Evolutionary conservation across 2,113 vertebrate genomes (phyloP).

Genomic region (Pteronura brasiliensis): DNA sequence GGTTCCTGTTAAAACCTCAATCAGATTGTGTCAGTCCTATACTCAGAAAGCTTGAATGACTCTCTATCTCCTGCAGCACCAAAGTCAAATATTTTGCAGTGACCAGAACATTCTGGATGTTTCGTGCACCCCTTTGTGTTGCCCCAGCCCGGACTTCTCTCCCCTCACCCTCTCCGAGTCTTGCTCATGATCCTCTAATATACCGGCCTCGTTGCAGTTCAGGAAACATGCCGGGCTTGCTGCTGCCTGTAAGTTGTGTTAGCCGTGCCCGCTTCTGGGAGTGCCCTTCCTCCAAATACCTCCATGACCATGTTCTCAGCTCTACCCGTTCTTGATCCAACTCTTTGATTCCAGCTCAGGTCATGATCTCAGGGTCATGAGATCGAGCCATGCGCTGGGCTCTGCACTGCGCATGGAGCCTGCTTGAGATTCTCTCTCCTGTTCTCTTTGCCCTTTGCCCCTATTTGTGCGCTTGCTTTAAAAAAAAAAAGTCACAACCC

Average conservation of each 20-base stretch:
- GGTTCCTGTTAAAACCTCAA: not conserved
- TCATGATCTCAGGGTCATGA: no score
- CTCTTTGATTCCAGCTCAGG: no score
- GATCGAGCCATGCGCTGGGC: no score
- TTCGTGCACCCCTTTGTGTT: no score
- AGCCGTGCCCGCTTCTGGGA: fast-evolving
- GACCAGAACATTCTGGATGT: not conserved
- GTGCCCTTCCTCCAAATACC: not conserved
- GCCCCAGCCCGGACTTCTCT: fast-evolving
- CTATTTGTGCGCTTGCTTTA: not conserved
- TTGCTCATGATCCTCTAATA: fast-evolving
- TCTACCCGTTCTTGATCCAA: not conserved
- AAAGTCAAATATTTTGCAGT: not conserved
- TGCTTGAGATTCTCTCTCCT: not conserved
- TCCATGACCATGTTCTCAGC: fast-evolving
- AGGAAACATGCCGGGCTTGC: not conserved
- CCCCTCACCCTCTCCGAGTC: not conserved
- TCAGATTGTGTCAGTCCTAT: not conserved
- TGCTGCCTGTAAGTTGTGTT: fast-evolving
- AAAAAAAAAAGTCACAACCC: not conserved
- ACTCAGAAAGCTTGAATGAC: not conserved
- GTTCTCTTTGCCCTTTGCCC: not conserved
- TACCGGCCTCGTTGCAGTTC: not conserved
- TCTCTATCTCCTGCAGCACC: not conserved
- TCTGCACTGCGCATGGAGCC: no score